Percentiles rank a stretch among this genome's conserved stretches.
Evolutionary conservation across 2,113 vertebrate species (phyloP).

Genomic region (Syngnathus scovelli): DNA sequence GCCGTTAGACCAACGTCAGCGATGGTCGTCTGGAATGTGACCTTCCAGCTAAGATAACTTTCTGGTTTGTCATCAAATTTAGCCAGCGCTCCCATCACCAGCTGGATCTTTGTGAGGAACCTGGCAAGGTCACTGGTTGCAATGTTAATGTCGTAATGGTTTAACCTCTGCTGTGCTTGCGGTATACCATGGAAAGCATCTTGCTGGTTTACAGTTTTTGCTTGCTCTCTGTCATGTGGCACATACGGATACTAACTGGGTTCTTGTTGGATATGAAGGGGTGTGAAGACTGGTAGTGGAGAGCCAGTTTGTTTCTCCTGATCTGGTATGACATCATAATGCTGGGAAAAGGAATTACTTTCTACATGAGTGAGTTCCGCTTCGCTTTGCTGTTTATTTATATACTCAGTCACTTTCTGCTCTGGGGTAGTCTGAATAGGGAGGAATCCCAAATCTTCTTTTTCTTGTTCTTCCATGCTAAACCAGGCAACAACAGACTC

Average conservation of each 20-base stretch:
- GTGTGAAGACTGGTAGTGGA: background rate
- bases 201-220: background rate
- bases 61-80: background rate
- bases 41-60: background rate
- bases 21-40: background rate
- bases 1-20: background rate
- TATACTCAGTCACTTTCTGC: background rate
- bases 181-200: background rate
- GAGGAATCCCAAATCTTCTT: background rate
- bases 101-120: background rate
- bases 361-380: background rate
- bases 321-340: background rate
- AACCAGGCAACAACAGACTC: background rate
- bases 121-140: background rate
- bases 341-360: background rate
- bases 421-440: background rate
- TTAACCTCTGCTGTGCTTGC: background rate
- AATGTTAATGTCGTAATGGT: background rate
- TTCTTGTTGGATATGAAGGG: background rate
- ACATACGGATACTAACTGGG: background rate
- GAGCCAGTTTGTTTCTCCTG: background rate
- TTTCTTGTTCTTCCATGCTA: background rate
- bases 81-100: background rate
- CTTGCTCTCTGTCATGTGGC: background rate
- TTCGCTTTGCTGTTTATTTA: background rate